Percentiles rank a stretch among this genome's conserved stretches.
Evolutionary conservation across 1,140 invertebrate species (phyloP).

Genomic region (Drosophila albomicans): DNA sequence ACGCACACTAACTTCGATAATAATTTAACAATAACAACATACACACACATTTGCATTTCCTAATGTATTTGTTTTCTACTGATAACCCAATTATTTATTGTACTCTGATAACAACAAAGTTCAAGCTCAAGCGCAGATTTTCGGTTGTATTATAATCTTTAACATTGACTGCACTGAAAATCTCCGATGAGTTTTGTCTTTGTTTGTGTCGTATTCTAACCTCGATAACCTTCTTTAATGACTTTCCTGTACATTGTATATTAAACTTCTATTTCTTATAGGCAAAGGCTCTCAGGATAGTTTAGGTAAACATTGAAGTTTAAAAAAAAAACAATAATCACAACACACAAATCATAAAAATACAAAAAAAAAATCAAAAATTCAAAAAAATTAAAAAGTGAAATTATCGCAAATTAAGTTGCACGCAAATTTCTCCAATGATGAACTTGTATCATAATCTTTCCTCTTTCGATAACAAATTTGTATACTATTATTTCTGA

Average conservation of each 20-base stretch:
- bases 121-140: slow-evolving; percentile 68
- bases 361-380: background rate
- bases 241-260: slow-evolving; percentile 43
- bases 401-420: background rate
- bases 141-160: slow-evolving; percentile 27
- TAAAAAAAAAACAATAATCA: slow-evolving; percentile 23
- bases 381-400: background rate
- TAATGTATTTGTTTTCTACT: slow-evolving; percentile 23
- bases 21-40: slow-evolving; percentile 9
- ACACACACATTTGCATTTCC: background rate
- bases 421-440: background rate
- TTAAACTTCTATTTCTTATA: slow-evolving; percentile 77
- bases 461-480: slow-evolving; percentile 6
- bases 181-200: slow-evolving; percentile 17
- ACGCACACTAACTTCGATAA: slow-evolving; percentile 13
- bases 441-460: background rate
- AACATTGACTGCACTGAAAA: slow-evolving; percentile 10
- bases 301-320: slow-evolving; percentile 65
- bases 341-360: slow-evolving; percentile 13
- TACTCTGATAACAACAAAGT: slow-evolving; percentile 40
- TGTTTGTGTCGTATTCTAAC: slow-evolving; percentile 45
- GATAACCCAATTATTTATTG: slow-evolving; percentile 32
- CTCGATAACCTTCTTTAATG: background rate
- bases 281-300: slow-evolving; percentile 51
- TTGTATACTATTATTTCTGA: slow-evolving; percentile 8